These are phyloP conservation scores for Phalloptychus januarius DNA, from an alignment of 2,797 vertebrate genomes.

Conservation along the genomic window DNA sequence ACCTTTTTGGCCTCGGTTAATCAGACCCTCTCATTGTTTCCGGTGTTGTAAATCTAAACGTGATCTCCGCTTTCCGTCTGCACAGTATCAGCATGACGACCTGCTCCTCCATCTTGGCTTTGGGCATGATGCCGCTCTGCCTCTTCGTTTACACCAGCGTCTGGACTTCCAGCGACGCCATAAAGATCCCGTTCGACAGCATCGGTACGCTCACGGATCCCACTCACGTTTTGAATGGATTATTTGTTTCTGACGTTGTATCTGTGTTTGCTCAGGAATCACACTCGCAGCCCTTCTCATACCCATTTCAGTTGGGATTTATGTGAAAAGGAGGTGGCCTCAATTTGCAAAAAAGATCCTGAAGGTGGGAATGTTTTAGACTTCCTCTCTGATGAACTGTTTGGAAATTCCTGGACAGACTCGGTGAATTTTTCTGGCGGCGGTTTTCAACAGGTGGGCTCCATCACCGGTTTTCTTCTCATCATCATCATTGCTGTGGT, in stretches of 20 bases:
- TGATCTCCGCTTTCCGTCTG: neutral
- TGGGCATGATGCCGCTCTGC: conserved; percentile 99
- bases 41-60: neutral
- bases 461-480: conserved; percentile 83
- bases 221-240: neutral
- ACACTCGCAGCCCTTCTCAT: conserved; percentile 88
- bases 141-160: conserved; percentile 88
- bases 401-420: neutral
- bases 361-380: conserved; percentile 79
- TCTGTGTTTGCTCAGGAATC: conserved; percentile 76
- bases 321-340: conserved; percentile 88
- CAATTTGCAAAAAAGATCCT: conserved; percentile 86
- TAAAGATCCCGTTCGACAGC: conserved; percentile 90
- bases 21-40: too few species aligned
- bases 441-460: conserved; percentile 83
- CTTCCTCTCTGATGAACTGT: neutral
- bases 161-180: conserved; percentile 83
- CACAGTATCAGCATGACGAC: conserved; percentile 95
- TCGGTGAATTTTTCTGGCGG: neutral
- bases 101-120: conserved; percentile 92
- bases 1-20: neutral
- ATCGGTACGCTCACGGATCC: conserved; percentile 83
- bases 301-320: conserved; percentile 86
- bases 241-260: neutral
- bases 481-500: conserved; percentile 89